Base-by-base conservation (phyloP, 2,888 invertebrate genomes). In the Nebria salina region DNA sequence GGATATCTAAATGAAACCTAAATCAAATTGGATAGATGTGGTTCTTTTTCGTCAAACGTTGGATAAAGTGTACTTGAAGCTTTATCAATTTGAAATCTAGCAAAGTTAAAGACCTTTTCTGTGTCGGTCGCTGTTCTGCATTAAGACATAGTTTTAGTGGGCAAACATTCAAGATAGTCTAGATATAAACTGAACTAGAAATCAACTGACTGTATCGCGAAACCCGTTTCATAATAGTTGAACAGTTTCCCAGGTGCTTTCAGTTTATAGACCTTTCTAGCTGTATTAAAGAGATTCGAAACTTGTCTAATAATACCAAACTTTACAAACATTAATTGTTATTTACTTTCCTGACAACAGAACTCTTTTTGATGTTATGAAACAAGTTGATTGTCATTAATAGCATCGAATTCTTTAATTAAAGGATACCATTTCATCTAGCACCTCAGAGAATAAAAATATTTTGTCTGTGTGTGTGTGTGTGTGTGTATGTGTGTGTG, bases 181-280 rank as follows among this genome's bases (percentile, higher is more conserved):
- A 54, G 74, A 79, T 79, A 79, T 68, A 75, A 79, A 75, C 74
- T 74, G 74, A 79, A 75, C 75, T 79, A 73, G 74, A 66, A 79
- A 74, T 79, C 79, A 75, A 79, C 74, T 79, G 79, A 79, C 79
- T 75, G 79, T 79, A 79, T 79, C 79, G 65, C 73, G 43, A 74
- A 11, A 3, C 74, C 75, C 41, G 74, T 75, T 75, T 79, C 73
- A 79, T 79, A 79, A 79, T 74, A 79, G 79, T 78, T 73, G 73
- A 65, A 41, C 73, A 78, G 78, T 79, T 72, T 79, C 75, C 54
- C 74, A 79, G 79, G 75, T 75, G 74, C 42, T 76, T 41, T 11
- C 70, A 70, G 54, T 34, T 25, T 26, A 11, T 34, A 11, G 70
- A 34, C 34, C 34, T 34, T 34, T 34, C 34, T 70, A 70, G 11